Percentiles rank a stretch among this genome's conserved stretches.
These are phyloP conservation scores for Elephas maximus DNA, from an alignment of 2,113 vertebrate species.

Conservation along the genomic window DNA sequence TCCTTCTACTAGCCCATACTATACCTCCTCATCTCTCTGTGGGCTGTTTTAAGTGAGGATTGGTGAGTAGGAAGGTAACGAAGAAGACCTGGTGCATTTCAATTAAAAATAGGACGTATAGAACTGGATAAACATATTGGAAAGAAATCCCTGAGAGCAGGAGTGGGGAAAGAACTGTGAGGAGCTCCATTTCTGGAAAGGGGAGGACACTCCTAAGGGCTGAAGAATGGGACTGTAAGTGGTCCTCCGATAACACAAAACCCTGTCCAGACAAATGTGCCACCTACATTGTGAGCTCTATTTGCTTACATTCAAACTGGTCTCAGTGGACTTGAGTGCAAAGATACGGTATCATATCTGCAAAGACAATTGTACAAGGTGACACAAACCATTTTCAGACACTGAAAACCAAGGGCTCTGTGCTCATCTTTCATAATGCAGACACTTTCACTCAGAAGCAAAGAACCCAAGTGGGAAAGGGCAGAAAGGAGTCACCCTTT, in stretches of 20 bases:
- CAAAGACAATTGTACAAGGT: neutral
- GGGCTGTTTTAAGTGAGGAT: neutral
- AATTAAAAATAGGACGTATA: neutral
- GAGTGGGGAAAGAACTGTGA: neutral
- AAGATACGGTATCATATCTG: neutral
- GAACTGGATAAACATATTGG: neutral
- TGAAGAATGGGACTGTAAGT: neutral
- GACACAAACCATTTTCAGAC: conserved; percentile 6
- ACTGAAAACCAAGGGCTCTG: neutral
- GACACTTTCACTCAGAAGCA: conserved; percentile 42
- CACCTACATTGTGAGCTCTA: neutral
- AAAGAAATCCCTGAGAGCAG: conserved; percentile 28
- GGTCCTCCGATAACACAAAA: neutral
- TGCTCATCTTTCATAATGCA: neutral
- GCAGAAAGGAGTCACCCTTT: neutral
- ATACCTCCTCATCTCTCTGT: neutral
- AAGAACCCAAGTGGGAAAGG: conserved; percentile 35
- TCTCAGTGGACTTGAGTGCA: neutral
- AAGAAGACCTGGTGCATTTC: neutral
- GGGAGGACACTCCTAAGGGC: neutral
- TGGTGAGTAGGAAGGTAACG: neutral
- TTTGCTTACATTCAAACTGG: neutral
- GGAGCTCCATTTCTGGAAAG: neutral
- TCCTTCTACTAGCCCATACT: neutral
- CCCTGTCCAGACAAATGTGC: neutral